Evolutionary conservation across 2,797 vertebrate genomes (phyloP).

Genomic region (Poecile montanus): DNA sequence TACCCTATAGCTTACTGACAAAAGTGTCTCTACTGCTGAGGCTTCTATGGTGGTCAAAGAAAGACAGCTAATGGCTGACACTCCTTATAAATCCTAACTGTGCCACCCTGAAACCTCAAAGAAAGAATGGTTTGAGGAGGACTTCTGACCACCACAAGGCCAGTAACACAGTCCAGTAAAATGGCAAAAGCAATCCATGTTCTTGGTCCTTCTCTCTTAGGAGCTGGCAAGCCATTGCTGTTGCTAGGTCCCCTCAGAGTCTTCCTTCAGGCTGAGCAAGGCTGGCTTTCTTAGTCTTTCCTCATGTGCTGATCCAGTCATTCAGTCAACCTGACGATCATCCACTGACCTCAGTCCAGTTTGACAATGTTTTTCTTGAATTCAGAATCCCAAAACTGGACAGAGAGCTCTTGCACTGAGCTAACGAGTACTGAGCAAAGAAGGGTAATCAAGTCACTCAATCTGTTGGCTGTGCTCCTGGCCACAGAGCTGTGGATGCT

Average conservation of each 20-base stretch:
- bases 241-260: not conserved
- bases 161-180: not conserved
- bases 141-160: not conserved
- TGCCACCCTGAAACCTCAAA: not conserved
- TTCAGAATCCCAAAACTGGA: not conserved
- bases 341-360: not conserved
- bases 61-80: not conserved
- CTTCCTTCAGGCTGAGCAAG: not conserved
- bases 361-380: not conserved
- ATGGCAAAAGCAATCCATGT: not conserved
- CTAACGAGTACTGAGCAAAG: not conserved
- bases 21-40: not conserved
- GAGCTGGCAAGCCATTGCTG: not conserved
- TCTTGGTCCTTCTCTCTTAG: not conserved
- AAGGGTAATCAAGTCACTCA: not conserved
- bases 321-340: not conserved
- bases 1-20: not conserved
- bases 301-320: not conserved
- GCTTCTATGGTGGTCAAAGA: not conserved
- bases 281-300: not conserved
- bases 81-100: not conserved
- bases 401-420: not conserved
- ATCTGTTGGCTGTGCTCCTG: not conserved
- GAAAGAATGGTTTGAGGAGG: not conserved
- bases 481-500: not conserved